Conservation (phyloP, 2,113 vertebrate species). For the Boulengeromyrus knoepffleri region DNA sequence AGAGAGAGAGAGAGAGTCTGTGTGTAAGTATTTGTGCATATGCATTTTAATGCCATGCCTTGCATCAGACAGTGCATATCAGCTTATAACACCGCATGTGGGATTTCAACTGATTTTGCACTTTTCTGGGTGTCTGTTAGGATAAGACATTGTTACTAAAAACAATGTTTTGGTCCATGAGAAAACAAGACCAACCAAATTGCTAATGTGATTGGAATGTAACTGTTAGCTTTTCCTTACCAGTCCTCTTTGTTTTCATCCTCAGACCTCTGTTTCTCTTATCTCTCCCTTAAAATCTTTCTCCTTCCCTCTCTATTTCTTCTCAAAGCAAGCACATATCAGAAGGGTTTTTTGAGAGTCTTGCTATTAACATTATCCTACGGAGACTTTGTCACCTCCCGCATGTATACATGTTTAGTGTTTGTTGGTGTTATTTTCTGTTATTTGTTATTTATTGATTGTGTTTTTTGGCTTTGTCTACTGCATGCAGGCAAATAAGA, state of each 20-base stretch:
- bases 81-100: neutral
- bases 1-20: neutral
- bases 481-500: neutral
- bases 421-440: neutral
- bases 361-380: neutral
- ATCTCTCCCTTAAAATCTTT: neutral
- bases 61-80: too few relatives aligned
- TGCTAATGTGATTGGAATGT: conserved; percentile 42
- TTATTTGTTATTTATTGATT: neutral
- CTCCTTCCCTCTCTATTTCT: neutral
- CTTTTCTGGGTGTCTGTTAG: neutral
- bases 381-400: neutral
- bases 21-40: neutral
- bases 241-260: conserved; percentile 26
- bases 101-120: neutral
- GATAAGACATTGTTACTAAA: neutral
- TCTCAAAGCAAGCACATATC: neutral
- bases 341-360: neutral
- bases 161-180: neutral
- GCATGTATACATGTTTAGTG: neutral
- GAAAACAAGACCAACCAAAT: neutral
- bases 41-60: neutral
- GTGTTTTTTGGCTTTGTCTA: neutral
- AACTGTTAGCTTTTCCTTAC: conserved; percentile 36
- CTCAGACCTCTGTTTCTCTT: neutral